Percentiles rank a stretch among this genome's conserved stretches.
Evolutionary conservation across 2,797 vertebrate genomes (phyloP).

Genomic region (Bovichtus diacanthus): DNA sequence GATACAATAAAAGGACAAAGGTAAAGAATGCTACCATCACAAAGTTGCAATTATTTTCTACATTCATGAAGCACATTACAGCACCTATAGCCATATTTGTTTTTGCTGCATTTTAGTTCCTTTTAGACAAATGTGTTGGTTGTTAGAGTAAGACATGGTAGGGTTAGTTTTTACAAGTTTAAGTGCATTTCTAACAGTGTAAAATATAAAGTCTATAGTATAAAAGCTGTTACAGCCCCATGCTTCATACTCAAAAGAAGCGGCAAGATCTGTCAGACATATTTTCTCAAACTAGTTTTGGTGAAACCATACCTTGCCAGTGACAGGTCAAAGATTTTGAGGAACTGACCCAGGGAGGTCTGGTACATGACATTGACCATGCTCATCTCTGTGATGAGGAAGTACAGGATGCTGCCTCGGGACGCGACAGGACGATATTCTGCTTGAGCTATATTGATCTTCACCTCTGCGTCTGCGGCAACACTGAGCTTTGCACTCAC

Average conservation of each 20-base stretch:
- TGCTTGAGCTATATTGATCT: conserved; percentile 90
- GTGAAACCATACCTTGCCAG: conserved; percentile 84
- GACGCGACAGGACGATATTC: conserved; percentile 94
- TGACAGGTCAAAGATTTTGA: conserved; percentile 91
- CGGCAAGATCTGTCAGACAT: neutral
- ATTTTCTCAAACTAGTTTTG: neutral
- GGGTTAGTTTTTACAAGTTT: too few species aligned
- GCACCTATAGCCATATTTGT: neutral
- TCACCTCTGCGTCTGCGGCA: conserved; percentile 91
- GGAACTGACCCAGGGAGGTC: conserved; percentile 93
- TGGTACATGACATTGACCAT: conserved; percentile 97
- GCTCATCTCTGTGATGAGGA: conserved; percentile 95
- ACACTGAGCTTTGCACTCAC: conserved; percentile 90
- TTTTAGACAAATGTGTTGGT: neutral
- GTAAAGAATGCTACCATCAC: neutral
- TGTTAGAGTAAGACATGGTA: conserved; percentile 1
- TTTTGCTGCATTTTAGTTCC: too few species aligned
- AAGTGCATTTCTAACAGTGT: neutral
- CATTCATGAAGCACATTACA: neutral
- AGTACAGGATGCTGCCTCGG: conserved; percentile 93
- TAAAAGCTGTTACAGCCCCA: neutral
- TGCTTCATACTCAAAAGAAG: neutral
- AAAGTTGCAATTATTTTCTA: conserved; percentile 10
- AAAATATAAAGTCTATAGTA: neutral
- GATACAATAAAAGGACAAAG: neutral